Percentiles rank a stretch among this genome's conserved stretches.
phyloP scores from a whole-genome alignment of 2,113 vertebrate genomes.

The Lepisosteus osseus region DNA sequence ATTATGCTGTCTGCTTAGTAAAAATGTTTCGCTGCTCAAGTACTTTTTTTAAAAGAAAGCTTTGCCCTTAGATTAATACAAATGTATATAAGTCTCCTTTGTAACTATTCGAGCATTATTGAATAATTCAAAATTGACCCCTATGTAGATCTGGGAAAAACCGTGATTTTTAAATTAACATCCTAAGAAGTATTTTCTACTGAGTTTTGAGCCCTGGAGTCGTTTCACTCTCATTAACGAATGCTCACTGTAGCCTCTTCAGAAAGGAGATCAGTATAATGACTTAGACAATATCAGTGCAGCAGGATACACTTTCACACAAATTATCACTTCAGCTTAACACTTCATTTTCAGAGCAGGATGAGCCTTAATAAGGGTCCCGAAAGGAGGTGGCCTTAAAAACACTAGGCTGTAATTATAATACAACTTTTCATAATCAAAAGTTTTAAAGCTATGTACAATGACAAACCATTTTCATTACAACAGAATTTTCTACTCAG shows the following conservation, averaged over 20 bases:
- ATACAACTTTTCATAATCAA: neutral
- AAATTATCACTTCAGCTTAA: neutral
- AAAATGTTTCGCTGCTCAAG: no score
- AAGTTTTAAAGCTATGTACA: neutral
- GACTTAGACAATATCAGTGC: neutral
- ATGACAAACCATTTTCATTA: neutral
- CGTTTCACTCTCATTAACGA: neutral
- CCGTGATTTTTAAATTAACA: no score
- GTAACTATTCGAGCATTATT: no score
- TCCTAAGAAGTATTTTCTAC: neutral
- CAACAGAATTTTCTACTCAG: no score
- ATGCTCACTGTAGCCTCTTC: neutral
- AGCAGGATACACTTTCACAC: constrained; percentile 1
- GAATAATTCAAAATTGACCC: no score
- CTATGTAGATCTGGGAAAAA: no score
- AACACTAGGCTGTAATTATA: neutral
- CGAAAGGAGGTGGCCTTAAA: constrained; percentile 1
- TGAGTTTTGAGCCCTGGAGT: neutral
- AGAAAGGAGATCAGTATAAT: neutral
- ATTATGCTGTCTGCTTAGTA: no score
- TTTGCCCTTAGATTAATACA: no score
- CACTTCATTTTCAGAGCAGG: neutral
- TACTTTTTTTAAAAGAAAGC: no score
- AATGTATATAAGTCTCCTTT: no score
- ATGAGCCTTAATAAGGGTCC: neutral